Conservation (phyloP, 1,140 invertebrate genomes). For the Antheraea pernyi region DNA sequence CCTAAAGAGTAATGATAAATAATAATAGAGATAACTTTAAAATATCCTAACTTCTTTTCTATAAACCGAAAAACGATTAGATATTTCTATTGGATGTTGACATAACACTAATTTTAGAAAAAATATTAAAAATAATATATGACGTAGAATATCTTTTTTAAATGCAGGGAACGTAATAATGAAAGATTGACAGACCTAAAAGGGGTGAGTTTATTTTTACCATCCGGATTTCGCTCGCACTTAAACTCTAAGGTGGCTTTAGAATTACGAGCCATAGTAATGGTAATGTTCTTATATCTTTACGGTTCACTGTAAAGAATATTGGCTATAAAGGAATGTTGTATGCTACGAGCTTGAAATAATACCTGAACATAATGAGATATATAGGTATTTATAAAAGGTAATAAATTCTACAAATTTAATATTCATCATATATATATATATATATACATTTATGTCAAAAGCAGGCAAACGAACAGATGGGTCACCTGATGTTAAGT, state of each 20-base stretch:
- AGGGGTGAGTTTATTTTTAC: conserved; percentile 54
- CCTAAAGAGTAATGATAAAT: too few relatives aligned
- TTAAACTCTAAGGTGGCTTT: conserved; percentile 52
- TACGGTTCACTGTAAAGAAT: conserved; percentile 40
- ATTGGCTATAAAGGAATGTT: conserved; percentile 59
- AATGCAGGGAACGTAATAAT: neutral
- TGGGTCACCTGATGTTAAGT: too few relatives aligned
- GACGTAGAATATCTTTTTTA: neutral
- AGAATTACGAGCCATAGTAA: conserved; percentile 46
- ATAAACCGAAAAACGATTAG: too few relatives aligned
- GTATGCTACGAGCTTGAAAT: neutral
- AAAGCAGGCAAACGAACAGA: too few relatives aligned
- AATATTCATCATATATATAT: too few relatives aligned
- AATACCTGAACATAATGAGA: neutral
- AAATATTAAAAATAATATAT: too few relatives aligned
- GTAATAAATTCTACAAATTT: neutral
- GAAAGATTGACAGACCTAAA: conserved; percentile 19
- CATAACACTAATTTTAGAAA: too few relatives aligned
- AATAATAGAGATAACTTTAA: too few relatives aligned
- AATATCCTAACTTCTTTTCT: too few relatives aligned
- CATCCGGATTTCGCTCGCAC: conserved; percentile 29
- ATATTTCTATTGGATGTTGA: too few relatives aligned
- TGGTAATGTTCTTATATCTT: conserved; percentile 47
- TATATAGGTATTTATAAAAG: neutral
- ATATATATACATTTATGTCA: too few relatives aligned